Evolutionary conservation across 2,888 invertebrate species (phyloP).

Genomic region (Acanthoscelides obtectus): DNA sequence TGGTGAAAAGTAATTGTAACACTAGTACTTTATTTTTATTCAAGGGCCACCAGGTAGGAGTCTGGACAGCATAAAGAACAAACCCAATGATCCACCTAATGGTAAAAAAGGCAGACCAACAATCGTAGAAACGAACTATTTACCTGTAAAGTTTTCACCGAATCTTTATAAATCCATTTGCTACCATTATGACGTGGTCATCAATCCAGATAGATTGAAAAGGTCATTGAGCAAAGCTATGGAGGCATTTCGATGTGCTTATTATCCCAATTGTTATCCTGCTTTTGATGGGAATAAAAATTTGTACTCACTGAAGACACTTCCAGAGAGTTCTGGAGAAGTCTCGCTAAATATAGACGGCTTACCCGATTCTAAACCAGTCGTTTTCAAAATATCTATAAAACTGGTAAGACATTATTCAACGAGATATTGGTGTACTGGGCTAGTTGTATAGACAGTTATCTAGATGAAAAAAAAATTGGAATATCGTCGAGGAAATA

Average conservation of each 20-base stretch:
- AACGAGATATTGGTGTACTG: too few relatives aligned
- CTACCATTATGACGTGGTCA: conserved; percentile 1
- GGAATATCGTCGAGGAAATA: too few relatives aligned
- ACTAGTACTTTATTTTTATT: too few relatives aligned
- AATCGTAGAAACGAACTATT: conserved; percentile 3
- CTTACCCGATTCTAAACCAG: background rate
- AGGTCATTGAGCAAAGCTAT: background rate
- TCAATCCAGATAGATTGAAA: conserved; percentile 1
- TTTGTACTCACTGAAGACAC: background rate
- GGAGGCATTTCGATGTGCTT: background rate
- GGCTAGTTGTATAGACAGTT: too few relatives aligned
- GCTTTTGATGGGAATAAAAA: background rate
- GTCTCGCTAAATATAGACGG: background rate
- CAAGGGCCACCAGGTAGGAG: background rate
- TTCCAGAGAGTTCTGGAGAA: background rate
- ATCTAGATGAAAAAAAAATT: too few relatives aligned
- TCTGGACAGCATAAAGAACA: background rate
- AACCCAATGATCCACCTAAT: background rate
- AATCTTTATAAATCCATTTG: background rate
- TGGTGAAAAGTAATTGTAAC: too few relatives aligned
- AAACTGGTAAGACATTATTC: background rate
- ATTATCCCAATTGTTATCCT: background rate
- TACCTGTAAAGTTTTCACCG: background rate
- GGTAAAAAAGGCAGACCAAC: background rate
- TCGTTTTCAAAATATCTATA: background rate